Evolutionary conservation across 2,113 vertebrate genomes (phyloP).

Genomic region (Kryptolebias marmoratus): DNA sequence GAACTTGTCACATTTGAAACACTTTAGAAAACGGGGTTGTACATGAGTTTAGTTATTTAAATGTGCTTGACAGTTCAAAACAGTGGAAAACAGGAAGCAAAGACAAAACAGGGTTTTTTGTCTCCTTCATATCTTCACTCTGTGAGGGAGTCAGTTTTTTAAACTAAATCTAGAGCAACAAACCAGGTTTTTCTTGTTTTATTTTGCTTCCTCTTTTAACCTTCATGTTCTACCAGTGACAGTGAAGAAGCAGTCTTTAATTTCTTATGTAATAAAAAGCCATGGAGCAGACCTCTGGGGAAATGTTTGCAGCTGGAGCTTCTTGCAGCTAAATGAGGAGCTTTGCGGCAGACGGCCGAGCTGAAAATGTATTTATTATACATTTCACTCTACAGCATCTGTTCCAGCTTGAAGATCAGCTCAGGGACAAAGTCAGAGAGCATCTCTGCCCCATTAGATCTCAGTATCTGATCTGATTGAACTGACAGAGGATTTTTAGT

Average conservation of each 20-base stretch:
- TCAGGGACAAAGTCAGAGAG: conserved; percentile 3
- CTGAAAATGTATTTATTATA: conserved; percentile 21
- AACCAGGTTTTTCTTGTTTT: background rate
- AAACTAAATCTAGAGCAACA: too few species aligned
- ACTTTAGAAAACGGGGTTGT: too few species aligned
- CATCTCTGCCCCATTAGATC: conserved; percentile 33
- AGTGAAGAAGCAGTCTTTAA: background rate
- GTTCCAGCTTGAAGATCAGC: conserved; percentile 10
- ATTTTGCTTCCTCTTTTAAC: background rate
- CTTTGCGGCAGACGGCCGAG: conserved; percentile 7
- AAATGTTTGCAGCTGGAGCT: background rate
- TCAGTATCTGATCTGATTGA: conserved; percentile 47
- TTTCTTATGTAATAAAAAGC: conserved; percentile 9
- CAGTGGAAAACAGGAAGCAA: too few species aligned
- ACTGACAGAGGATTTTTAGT: conserved; percentile 49
- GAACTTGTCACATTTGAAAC: too few species aligned
- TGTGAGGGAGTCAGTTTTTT: too few species aligned
- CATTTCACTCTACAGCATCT: conserved; percentile 10
- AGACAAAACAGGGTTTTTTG: too few species aligned
- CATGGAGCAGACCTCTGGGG: background rate
- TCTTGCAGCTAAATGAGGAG: background rate
- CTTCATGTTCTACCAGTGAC: background rate
- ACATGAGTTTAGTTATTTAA: too few species aligned
- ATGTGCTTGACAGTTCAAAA: too few species aligned
- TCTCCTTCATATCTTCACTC: too few species aligned